Percentiles rank a stretch among this genome's conserved stretches.
Evolutionary conservation across 2,888 invertebrate species (phyloP).

Genomic region (Aspidapion aeneum): DNA sequence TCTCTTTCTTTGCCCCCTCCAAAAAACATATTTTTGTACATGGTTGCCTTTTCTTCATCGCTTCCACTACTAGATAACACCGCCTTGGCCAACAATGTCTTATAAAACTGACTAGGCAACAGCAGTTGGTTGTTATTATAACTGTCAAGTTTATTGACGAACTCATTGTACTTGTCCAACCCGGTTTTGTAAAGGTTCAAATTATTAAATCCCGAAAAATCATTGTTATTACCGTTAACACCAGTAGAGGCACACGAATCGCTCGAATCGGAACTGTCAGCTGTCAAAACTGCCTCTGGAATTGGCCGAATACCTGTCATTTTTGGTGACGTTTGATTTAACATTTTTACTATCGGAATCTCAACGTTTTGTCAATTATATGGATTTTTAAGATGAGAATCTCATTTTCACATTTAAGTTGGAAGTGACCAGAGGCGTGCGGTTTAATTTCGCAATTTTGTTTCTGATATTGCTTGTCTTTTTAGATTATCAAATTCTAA

Average conservation of each 20-base stretch:
- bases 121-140: slow-evolving; percentile 51
- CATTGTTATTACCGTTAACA: slow-evolving; percentile 32
- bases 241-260: slow-evolving; percentile 38
- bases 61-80: slow-evolving; percentile 56
- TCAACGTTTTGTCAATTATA: no score
- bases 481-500: no score
- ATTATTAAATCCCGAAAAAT: slow-evolving; percentile 22
- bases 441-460: no score
- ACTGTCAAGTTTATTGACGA: slow-evolving; percentile 47
- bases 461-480: no score
- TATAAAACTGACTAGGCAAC: slow-evolving; percentile 74
- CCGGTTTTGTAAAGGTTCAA: slow-evolving; percentile 38
- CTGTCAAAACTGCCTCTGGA: slow-evolving; percentile 35
- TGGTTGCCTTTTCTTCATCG: slow-evolving; percentile 46
- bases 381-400: no score
- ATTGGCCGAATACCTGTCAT: slow-evolving; percentile 43
- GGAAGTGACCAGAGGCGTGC: no score
- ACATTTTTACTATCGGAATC: no score
- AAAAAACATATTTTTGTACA: slow-evolving; percentile 49
- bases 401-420: no score
- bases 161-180: slow-evolving; percentile 43
- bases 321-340: no score
- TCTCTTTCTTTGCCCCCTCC: slow-evolving; percentile 41
- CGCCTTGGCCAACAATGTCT: slow-evolving; percentile 73
- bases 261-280: slow-evolving; percentile 46